Conservation (phyloP, 1,140 invertebrate genomes). For the Thaumetopoea pityocampa region DNA sequence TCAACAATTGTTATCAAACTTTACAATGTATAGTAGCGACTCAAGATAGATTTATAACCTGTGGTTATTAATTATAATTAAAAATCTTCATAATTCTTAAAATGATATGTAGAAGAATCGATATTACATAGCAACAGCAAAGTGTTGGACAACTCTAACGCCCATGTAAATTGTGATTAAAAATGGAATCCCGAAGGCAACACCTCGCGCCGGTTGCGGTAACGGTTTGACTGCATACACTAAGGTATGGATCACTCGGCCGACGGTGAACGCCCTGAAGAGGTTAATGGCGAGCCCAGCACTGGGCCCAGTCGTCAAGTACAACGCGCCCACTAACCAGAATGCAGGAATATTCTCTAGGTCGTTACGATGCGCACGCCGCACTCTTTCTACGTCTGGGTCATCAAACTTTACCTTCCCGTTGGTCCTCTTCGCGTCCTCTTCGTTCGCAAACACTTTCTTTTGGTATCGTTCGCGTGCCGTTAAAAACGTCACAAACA, state of each 20-base stretch:
- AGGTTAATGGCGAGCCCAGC: constrained; percentile 72
- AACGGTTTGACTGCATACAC: constrained; percentile 76
- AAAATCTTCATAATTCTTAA: no score
- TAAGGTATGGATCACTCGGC: constrained; percentile 80
- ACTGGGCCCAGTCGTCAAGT: constrained; percentile 78
- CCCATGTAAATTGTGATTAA: constrained; percentile 53
- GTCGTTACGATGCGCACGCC: constrained; percentile 84
- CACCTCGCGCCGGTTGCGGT: constrained; percentile 43
- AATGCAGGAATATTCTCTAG: constrained; percentile 85
- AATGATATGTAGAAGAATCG: constrained; percentile 3
- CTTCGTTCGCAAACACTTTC: constrained; percentile 37
- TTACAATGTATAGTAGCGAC: no score
- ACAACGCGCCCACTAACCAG: constrained; percentile 79
- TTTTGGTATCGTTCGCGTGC: constrained; percentile 60
- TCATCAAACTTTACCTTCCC: constrained; percentile 73
- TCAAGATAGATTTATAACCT: no score
- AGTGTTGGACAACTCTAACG: constrained; percentile 40
- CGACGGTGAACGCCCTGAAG: constrained; percentile 78
- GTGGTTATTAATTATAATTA: no score
- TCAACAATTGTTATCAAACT: no score
- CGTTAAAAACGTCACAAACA: constrained; percentile 72
- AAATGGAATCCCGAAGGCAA: constrained; percentile 38
- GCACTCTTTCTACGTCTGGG: constrained; percentile 72
- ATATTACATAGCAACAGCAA: constrained; percentile 42
- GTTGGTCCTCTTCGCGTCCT: constrained; percentile 43